Percentiles rank a stretch among this genome's conserved stretches.
Evolutionary conservation across 1,140 invertebrate species (phyloP).

Genomic region (Myzus persicae): DNA sequence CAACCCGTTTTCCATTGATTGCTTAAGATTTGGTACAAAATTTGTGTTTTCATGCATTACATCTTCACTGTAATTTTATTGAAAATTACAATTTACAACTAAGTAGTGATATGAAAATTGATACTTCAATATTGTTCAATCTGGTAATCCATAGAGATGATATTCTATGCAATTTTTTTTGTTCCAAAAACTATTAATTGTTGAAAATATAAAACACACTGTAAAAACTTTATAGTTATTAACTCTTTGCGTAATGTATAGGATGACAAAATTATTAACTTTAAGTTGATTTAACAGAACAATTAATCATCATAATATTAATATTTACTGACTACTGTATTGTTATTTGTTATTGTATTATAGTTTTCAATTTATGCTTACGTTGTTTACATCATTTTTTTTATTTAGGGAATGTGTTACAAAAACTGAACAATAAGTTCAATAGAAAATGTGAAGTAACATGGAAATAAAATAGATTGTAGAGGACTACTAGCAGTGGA

Average conservation of each 20-base stretch:
- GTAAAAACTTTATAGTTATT: not conserved
- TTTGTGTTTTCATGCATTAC: too few species aligned
- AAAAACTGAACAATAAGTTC: not conserved
- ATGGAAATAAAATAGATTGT: not conserved
- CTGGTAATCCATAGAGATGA: too few species aligned
- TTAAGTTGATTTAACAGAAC: not conserved
- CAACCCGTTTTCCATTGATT: too few species aligned
- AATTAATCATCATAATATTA: not conserved
- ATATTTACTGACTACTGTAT: too few species aligned
- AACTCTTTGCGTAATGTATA: not conserved
- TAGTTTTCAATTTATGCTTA: too few species aligned
- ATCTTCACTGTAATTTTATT: not conserved
- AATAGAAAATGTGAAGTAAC: not conserved
- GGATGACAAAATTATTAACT: not conserved
- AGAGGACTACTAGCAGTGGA: not conserved
- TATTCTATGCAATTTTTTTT: not conserved
- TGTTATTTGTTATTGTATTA: not conserved
- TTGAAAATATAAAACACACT: not conserved
- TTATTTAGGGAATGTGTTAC: not conserved
- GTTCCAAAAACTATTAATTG: too few species aligned
- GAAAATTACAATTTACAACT: not conserved
- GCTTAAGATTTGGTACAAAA: too few species aligned
- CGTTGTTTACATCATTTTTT: not conserved
- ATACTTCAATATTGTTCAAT: too few species aligned
- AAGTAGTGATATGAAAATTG: too few species aligned